Evolutionary conservation across 37 sponge, comb jelly and placozoan genomes (phyloP).

Genomic region (Aphrocallistes beatrix): DNA sequence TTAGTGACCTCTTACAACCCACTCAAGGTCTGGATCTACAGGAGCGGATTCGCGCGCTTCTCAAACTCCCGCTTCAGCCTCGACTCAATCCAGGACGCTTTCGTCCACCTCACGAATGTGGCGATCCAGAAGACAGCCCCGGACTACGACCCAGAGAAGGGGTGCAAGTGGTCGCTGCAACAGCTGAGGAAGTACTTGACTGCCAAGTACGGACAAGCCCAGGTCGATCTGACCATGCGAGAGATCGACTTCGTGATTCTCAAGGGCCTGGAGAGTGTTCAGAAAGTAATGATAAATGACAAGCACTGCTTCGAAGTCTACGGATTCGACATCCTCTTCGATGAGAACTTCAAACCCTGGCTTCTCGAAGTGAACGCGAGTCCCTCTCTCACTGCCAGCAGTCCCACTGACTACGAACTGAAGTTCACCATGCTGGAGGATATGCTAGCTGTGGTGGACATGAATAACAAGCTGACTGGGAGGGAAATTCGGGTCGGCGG

Average conservation of each 20-base stretch:
- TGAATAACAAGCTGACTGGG: slow-evolving; percentile 79
- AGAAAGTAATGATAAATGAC: slow-evolving; percentile 94
- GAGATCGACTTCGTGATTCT: slow-evolving; percentile 82
- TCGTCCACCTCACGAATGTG: slow-evolving; percentile 93
- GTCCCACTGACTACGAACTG: slow-evolving; percentile 87
- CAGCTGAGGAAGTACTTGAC: slow-evolving; percentile 69
- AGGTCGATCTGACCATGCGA: slow-evolving; percentile 49
- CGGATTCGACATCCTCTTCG: slow-evolving; percentile 95
- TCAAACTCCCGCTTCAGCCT: slow-evolving; percentile 83
- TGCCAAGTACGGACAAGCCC: slow-evolving; percentile 70
- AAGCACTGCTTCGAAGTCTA: slow-evolving; percentile 99
- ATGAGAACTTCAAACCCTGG: slow-evolving; percentile 89
- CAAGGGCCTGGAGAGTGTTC: slow-evolving; percentile 87
- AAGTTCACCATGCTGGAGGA: slow-evolving; percentile 89
- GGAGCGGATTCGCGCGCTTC: slow-evolving; percentile 96
- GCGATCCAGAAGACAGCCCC: slow-evolving; percentile 99
- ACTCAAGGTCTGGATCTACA: slow-evolving; percentile 86
- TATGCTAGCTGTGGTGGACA: slow-evolving; percentile 85
- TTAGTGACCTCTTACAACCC: slow-evolving; percentile 87
- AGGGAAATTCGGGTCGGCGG: slow-evolving; percentile 91
- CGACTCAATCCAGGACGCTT: slow-evolving; percentile 77
- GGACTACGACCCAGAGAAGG: slow-evolving; percentile 98
- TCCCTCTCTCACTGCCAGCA: slow-evolving; percentile 94
- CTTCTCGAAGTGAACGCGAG: slow-evolving; percentile 96
- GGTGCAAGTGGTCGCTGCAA: slow-evolving; percentile 97